These are phyloP conservation scores for Syrphus vitripennis DNA, from an alignment of 2,888 invertebrate genomes.

Conservation along the genomic window DNA sequence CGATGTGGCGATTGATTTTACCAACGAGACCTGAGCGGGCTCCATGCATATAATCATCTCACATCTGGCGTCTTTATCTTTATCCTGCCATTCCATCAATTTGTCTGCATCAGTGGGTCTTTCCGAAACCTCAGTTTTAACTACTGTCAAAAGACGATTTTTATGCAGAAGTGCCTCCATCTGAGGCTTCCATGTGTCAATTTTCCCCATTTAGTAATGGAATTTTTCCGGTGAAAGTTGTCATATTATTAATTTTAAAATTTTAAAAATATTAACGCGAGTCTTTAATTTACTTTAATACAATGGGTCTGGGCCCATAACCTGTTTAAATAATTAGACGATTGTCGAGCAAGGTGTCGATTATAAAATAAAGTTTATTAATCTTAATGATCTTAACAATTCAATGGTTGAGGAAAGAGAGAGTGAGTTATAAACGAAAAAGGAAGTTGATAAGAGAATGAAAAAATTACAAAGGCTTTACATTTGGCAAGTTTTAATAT, in stretches of 20 bases:
- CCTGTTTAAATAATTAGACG: not conserved
- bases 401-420: too few relatives aligned
- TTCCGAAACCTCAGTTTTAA: not conserved
- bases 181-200: constrained; percentile 14
- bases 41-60: constrained; percentile 4
- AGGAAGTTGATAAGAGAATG: too few relatives aligned
- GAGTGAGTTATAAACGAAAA: too few relatives aligned
- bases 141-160: not conserved
- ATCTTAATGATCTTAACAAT: too few relatives aligned
- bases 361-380: too few relatives aligned
- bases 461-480: too few relatives aligned
- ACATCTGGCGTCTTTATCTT: constrained; percentile 10
- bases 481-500: too few relatives aligned
- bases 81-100: constrained; percentile 7
- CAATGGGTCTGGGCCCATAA: not conserved
- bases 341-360: too few relatives aligned
- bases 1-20: constrained; percentile 9
- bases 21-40: constrained; percentile 5
- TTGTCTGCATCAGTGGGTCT: not conserved
- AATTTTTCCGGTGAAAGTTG: not conserved
- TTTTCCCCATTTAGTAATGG: not conserved
- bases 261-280: not conserved
- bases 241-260: not conserved
- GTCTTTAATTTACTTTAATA: not conserved
- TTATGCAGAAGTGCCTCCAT: constrained; percentile 1